Conservation (phyloP, 2,888 invertebrate species). For the Tachystola acroxantha region DNA sequence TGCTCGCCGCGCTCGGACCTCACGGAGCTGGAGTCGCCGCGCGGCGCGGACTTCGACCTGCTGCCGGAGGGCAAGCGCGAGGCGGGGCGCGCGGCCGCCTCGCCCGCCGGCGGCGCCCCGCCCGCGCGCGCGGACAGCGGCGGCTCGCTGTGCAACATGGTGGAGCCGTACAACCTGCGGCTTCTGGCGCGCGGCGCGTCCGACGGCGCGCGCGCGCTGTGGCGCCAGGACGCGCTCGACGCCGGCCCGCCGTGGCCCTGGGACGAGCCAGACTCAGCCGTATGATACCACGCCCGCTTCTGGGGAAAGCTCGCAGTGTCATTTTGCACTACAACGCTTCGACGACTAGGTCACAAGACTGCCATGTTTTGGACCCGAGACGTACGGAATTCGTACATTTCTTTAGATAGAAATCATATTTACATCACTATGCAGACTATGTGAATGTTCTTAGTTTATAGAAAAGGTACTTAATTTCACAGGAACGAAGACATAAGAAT, state of each 20-base stretch:
- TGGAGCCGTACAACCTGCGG: slow-evolving; percentile 68
- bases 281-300: slow-evolving; percentile 35
- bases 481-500: slow-evolving; percentile 22
- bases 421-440: neutral
- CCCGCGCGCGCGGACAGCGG: slow-evolving; percentile 38
- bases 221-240: slow-evolving; percentile 73
- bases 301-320: neutral
- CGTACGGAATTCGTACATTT: neutral
- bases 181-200: slow-evolving; percentile 52
- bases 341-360: too few species aligned
- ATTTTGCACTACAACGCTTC: too few species aligned
- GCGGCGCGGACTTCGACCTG: slow-evolving; percentile 27
- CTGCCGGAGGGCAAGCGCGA: slow-evolving; percentile 16
- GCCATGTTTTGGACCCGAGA: neutral
- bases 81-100: slow-evolving; percentile 16
- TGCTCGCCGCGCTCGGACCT: slow-evolving; percentile 63
- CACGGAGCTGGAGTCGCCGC: slow-evolving; percentile 59
- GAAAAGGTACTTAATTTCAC: slow-evolving; percentile 29
- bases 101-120: slow-evolving; percentile 29
- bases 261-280: slow-evolving; percentile 69
- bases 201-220: slow-evolving; percentile 54
- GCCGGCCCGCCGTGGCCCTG: slow-evolving; percentile 69
- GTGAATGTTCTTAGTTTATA: neutral
- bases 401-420: neutral
- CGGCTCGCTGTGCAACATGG: slow-evolving; percentile 50